Conservation (phyloP, 2,113 vertebrate genomes). For the Chaetodon trifascialis region DNA sequence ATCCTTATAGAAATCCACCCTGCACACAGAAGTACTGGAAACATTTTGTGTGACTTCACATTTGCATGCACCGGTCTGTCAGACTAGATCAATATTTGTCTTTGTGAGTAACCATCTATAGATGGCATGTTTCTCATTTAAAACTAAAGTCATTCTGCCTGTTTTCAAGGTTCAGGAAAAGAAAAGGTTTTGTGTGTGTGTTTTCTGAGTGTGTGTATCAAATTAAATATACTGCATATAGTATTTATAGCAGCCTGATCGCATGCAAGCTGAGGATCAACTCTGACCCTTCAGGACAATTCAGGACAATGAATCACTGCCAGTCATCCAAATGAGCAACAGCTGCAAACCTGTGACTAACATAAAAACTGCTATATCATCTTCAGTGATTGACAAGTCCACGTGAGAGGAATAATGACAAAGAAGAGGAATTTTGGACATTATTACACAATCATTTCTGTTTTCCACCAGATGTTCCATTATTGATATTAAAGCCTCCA, state of each 20-base stretch:
- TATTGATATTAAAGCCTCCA: slow-evolving; percentile 23
- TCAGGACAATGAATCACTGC: not conserved
- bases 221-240: too few species aligned
- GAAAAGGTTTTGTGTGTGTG: too few species aligned
- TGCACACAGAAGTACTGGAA: too few species aligned
- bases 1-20: too few species aligned
- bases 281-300: not conserved
- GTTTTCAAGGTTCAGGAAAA: too few species aligned
- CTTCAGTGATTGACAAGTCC: not conserved
- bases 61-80: not conserved
- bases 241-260: not conserved
- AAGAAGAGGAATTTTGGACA: not conserved
- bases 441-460: not conserved
- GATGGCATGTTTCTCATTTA: not conserved
- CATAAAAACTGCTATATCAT: not conserved
- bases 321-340: not conserved
- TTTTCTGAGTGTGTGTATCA: too few species aligned
- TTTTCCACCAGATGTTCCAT: slow-evolving; percentile 5
- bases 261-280: not conserved
- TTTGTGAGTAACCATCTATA: not conserved
- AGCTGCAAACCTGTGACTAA: slow-evolving; percentile 9
- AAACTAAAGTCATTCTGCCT: not conserved
- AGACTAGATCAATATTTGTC: not conserved
- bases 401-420: not conserved
- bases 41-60: too few species aligned